Conservation (phyloP, 2,797 vertebrate species). For the Acestrorhynchus altus region DNA sequence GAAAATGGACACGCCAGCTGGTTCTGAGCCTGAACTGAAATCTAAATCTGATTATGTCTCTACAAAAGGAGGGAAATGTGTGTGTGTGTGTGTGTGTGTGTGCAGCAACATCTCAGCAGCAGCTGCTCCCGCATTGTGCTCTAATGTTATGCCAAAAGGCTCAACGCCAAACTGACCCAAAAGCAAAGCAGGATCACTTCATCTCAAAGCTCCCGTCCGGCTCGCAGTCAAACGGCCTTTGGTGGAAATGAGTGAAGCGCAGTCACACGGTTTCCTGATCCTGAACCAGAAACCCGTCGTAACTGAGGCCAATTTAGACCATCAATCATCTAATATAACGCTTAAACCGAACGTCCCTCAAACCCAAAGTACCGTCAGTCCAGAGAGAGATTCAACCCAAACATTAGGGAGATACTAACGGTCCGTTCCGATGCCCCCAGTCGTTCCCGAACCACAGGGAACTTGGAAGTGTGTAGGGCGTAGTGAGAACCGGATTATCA, state of each 20-base stretch:
- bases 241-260: background rate
- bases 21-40: constrained; percentile 37
- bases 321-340: too few species aligned
- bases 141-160: constrained; percentile 51
- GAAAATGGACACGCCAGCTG: constrained; percentile 5
- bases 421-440: too few species aligned
- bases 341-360: too few species aligned
- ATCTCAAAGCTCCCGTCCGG: constrained; percentile 45
- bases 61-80: constrained; percentile 34
- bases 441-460: too few species aligned
- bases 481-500: too few species aligned
- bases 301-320: too few species aligned
- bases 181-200: constrained; percentile 49
- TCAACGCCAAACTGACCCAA: constrained; percentile 42
- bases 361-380: too few species aligned
- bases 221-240: constrained; percentile 15
- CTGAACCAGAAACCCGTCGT: too few species aligned
- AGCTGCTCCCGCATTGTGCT: constrained; percentile 58
- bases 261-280: constrained; percentile 23
- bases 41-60: constrained; percentile 50
- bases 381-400: too few species aligned
- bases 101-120: constrained; percentile 41
- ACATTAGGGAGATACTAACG: too few species aligned
- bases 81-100: constrained; percentile 28
- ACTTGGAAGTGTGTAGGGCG: too few species aligned